Evolutionary conservation across 1,140 invertebrate genomes (phyloP).

Genomic region (Colletes gigas): DNA sequence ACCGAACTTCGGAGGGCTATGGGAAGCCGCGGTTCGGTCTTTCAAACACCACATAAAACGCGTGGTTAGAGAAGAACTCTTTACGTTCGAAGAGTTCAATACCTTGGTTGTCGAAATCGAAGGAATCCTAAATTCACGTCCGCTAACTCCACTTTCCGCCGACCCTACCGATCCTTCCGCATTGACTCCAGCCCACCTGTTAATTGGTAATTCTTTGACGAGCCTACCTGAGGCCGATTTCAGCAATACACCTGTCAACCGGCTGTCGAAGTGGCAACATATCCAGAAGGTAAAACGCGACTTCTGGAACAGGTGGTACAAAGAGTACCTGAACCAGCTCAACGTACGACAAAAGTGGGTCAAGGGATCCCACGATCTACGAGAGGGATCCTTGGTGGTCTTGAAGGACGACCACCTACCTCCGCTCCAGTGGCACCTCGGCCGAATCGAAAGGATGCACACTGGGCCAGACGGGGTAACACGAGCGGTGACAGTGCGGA

Average conservation of each 20-base stretch:
- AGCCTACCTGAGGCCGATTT: neutral
- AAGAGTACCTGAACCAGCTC: neutral
- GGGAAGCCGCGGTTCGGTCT: slow-evolving; percentile 63
- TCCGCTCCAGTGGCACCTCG: neutral
- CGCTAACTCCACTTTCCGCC: slow-evolving; percentile 44
- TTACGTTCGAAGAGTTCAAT: slow-evolving; percentile 56
- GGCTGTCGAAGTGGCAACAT: neutral
- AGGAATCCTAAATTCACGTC: slow-evolving; percentile 55
- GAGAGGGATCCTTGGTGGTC: neutral
- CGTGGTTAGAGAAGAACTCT: neutral
- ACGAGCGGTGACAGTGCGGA: neutral
- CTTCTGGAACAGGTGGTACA: slow-evolving; percentile 10
- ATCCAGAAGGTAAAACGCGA: neutral
- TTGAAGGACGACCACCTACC: neutral
- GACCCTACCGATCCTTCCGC: slow-evolving; percentile 28
- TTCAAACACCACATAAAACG: slow-evolving; percentile 14
- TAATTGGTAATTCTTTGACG: slow-evolving; percentile 9
- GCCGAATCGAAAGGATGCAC: neutral
- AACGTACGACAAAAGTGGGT: neutral
- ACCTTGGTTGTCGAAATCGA: slow-evolving; percentile 53
- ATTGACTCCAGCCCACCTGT: slow-evolving; percentile 2
- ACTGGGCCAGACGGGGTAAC: neutral
- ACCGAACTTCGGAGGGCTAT: slow-evolving; percentile 65
- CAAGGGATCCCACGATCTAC: neutral
- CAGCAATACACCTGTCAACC: neutral